Conservation (phyloP, 2,113 vertebrate species). For the Crotalus horridus region DNA sequence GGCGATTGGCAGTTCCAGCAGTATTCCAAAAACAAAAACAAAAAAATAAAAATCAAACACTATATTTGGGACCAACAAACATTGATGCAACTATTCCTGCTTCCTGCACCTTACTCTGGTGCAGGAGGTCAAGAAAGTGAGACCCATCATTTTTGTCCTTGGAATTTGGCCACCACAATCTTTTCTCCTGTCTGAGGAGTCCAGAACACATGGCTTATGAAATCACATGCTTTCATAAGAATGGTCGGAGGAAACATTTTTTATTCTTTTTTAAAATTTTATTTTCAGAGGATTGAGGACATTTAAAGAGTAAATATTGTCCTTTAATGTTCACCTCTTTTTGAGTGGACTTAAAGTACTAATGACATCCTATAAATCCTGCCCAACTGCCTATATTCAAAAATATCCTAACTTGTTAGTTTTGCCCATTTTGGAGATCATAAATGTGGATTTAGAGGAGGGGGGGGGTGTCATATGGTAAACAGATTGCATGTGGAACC, state of each 20-base stretch:
- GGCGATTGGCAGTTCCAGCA: neutral
- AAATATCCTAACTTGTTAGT: no score
- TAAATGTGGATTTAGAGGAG: no score
- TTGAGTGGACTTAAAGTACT: no score
- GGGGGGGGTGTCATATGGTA: no score
- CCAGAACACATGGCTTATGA: neutral
- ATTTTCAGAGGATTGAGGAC: neutral
- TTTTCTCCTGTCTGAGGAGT: neutral
- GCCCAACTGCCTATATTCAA: no score
- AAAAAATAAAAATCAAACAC: neutral
- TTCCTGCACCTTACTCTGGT: neutral
- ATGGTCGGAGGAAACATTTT: neutral
- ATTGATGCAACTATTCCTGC: neutral
- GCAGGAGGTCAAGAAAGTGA: neutral
- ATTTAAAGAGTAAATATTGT: neutral
- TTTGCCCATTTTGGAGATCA: no score
- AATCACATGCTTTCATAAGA: neutral
- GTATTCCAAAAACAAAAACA: neutral
- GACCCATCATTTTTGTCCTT: neutral
- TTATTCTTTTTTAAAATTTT: neutral
- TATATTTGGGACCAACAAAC: neutral
- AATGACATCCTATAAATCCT: no score
- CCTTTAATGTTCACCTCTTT: no score
- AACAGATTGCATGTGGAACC: no score
- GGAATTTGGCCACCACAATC: neutral